Evolutionary conservation across 1,140 invertebrate genomes (phyloP), one percentile per base, ranked within the genome.

Genomic region (Drosophila ironensis): DNA sequence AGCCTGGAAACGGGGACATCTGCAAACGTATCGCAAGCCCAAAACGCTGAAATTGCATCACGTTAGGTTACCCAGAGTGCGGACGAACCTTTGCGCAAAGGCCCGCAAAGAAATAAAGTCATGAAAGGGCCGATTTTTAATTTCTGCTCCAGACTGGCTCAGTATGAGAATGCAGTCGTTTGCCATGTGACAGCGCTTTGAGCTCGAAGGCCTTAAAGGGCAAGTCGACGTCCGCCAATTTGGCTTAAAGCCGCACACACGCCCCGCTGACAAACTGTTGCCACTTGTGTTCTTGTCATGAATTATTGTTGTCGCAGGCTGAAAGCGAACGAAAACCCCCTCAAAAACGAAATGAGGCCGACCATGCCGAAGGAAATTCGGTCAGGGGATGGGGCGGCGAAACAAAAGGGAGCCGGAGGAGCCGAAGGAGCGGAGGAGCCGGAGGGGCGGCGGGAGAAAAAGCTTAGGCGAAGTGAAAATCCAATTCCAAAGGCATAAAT

Each of bases 401-500:
- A 45, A 48, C 56, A 60, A 60, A 48, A 53, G 48, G 17, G 5
- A 40, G 42, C 48, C 40, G 37, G 5, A 38, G 28, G n/a, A n/a
- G n/a, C n/a, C n/a, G n/a, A 27, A 17, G 1, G 25, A 45, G 4
- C 6, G 19, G 33, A 42, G 8, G n/a, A 5, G 30, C 44, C n/a
- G n/a, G n/a, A n/a, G n/a, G n/a, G n/a, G n/a, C n/a, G n/a, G n/a
- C n/a, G n/a, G n/a, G 48, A 17, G 50, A 53, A 16, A 9, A 56
- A 57, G 56, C 56, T 57, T 60, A 60, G 56, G 56, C 56, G 45
- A 9, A 57, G 59, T 47, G 73, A 77, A 84, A 78, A 84, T 80
- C 82, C 80, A 84, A 84, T 84, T 84, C 64, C 68, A 80, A 63
- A 86, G 60, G 66, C 80, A 84, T 84, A 84, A 84, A 84, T 84